phyloP scores from a whole-genome alignment of 2,888 invertebrate species.

The Noctua pronuba region DNA sequence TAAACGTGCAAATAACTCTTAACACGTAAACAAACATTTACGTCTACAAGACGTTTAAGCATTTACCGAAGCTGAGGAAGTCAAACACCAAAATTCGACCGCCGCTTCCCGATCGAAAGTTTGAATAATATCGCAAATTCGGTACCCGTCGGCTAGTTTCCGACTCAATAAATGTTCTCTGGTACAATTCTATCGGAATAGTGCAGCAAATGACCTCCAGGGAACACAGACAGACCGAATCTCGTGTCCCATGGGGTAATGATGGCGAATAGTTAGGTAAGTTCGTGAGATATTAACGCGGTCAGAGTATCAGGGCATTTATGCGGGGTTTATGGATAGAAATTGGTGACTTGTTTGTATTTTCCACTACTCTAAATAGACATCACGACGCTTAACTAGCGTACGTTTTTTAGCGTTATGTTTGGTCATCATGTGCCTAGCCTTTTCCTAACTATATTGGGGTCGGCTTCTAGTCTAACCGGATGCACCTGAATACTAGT shows the following conservation, averaged over 20 bases:
- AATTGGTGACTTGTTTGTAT: not conserved
- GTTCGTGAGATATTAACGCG: slow-evolving; percentile 27
- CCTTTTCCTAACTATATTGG: too few species aligned
- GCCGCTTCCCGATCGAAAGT: slow-evolving; percentile 46
- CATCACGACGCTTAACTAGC: not conserved
- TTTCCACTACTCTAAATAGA: not conserved
- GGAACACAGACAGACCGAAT: slow-evolving; percentile 30
- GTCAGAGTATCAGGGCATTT: not conserved
- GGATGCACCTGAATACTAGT: too few species aligned
- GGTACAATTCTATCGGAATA: slow-evolving; percentile 44
- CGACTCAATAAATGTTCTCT: slow-evolving; percentile 51
- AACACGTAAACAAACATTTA: slow-evolving; percentile 31
- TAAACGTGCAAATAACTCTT: slow-evolving; percentile 25
- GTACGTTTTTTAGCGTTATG: too few species aligned
- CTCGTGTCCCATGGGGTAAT: slow-evolving; percentile 39
- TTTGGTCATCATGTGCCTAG: too few species aligned
- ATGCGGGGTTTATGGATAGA: not conserved
- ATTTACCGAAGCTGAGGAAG: slow-evolving; percentile 33
- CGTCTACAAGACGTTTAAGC: slow-evolving; percentile 31
- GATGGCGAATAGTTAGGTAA: slow-evolving; percentile 34
- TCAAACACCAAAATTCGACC: slow-evolving; percentile 36
- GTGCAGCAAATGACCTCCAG: slow-evolving; percentile 45
- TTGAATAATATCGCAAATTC: slow-evolving; percentile 57
- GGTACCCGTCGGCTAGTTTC: slow-evolving; percentile 39
- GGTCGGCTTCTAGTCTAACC: too few species aligned